Percentiles rank a stretch among this genome's conserved stretches.
Evolutionary conservation across 2,797 vertebrate genomes (phyloP).

Genomic region (Alfaro cultratus): DNA sequence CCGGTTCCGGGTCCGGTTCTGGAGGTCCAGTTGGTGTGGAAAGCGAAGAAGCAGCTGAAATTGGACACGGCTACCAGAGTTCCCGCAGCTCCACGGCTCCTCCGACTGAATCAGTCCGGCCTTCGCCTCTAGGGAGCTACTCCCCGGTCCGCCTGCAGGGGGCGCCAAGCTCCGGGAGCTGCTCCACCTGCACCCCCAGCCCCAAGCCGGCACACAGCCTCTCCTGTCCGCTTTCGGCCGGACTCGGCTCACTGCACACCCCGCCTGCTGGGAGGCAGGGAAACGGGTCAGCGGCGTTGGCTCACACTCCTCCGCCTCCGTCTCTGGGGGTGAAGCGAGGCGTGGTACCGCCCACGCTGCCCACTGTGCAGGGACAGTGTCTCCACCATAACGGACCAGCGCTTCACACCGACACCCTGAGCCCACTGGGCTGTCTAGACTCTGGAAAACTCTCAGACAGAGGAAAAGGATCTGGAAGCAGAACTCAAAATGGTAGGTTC

Average conservation of each 20-base stretch:
- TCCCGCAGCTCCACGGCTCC: constrained; percentile 45
- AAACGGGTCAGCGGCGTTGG: constrained; percentile 15
- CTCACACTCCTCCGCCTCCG: constrained; percentile 62
- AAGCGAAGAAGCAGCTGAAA: constrained; percentile 56
- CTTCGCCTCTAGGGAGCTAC: constrained; percentile 93
- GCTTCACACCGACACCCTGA: constrained; percentile 69
- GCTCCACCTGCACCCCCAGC: constrained; percentile 86
- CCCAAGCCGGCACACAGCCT: constrained; percentile 80
- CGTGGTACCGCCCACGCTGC: constrained; percentile 53
- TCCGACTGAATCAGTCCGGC: constrained; percentile 84
- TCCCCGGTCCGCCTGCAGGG: constrained; percentile 88
- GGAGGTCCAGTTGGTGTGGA: constrained; percentile 59
- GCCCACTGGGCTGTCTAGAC: constrained; percentile 71
- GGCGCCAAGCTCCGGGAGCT: constrained; percentile 81
- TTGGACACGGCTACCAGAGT: constrained; percentile 29
- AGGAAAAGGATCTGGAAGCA: constrained; percentile 66
- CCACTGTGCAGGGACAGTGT: constrained; percentile 74
- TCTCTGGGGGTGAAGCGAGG: constrained; percentile 75
- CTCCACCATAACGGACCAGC: constrained; percentile 74
- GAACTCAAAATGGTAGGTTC: constrained; percentile 85
- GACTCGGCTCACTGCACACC: constrained; percentile 70
- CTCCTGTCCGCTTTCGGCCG: constrained; percentile 82
- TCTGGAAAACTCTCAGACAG: constrained; percentile 73
- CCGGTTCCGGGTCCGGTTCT: constrained; percentile 52
- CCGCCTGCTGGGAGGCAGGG: constrained; percentile 54